Evolutionary conservation across 2,113 vertebrate species (phyloP).

Genomic region (Coryphaenoides rupestris): DNA sequence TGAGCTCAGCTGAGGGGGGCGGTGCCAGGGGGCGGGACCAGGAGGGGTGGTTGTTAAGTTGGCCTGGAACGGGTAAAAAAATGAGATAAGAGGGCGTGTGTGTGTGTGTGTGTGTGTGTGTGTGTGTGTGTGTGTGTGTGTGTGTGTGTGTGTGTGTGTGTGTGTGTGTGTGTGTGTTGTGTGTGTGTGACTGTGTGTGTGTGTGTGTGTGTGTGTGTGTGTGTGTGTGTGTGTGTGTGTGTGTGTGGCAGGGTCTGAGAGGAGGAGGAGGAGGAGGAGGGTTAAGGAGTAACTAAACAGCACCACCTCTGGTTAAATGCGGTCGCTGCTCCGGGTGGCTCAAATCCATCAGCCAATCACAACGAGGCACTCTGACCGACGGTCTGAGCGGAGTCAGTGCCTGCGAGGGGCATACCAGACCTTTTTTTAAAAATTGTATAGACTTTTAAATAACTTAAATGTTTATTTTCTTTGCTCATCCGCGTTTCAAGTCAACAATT

Average conservation of each 20-base stretch:
- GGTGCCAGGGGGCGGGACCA: background rate
- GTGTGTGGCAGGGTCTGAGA: background rate
- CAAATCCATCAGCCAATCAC: too few relatives aligned
- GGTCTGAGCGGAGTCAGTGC: background rate
- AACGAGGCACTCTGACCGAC: too few relatives aligned
- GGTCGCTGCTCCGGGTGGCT: too few relatives aligned
- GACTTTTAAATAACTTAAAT: constrained; percentile 2
- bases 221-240: too few relatives aligned
- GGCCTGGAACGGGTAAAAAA: background rate
- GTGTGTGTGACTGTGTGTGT: background rate
- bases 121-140: background rate
- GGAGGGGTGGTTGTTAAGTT: background rate
- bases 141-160: background rate
- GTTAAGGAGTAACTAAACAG: background rate
- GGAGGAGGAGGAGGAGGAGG: background rate
- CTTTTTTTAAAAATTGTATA: background rate
- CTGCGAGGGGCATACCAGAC: background rate
- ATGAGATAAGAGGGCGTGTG: background rate
- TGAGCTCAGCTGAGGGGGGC: constrained; percentile 87
- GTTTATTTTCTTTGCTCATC: background rate
- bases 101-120: constrained; percentile 3
- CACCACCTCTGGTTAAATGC: too few relatives aligned
- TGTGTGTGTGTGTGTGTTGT: constrained; percentile 1
- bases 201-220: background rate
- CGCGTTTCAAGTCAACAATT: background rate